Conservation (phyloP, 2,797 vertebrate species). For the Meriones psammophilus region DNA sequence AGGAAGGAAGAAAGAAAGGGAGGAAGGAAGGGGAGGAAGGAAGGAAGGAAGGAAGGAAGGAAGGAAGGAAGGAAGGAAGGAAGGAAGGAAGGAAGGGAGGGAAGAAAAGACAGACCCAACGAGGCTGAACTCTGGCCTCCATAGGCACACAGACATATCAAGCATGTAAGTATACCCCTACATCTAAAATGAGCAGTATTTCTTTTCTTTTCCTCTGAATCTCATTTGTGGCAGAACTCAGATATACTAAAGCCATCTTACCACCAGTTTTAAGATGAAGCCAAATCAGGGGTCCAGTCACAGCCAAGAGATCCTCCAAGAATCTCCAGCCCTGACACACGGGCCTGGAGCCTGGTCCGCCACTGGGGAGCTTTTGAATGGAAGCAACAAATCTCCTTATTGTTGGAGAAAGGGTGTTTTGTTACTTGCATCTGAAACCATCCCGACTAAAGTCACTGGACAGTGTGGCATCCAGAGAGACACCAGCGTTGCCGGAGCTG, state of each 20-base stretch:
- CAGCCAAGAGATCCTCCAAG: constrained; percentile 1
- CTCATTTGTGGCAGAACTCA: background rate
- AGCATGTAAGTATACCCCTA: background rate
- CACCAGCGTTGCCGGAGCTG: background rate
- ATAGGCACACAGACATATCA: background rate
- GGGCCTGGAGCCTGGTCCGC: background rate
- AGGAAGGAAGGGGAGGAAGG: too few species aligned
- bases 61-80: background rate
- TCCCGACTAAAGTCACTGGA: background rate
- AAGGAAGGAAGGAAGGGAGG: too few species aligned
- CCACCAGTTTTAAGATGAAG: constrained; percentile 19
- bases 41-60: too few species aligned
- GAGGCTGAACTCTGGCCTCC: background rate
- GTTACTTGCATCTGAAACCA: constrained; percentile 67
- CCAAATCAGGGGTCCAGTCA: background rate
- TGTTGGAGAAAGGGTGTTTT: constrained; percentile 54
- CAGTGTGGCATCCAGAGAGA: background rate
- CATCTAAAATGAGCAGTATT: background rate
- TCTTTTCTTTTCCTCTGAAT: background rate
- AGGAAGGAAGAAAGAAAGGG: too few species aligned
- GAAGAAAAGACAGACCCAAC: background rate
- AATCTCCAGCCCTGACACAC: background rate
- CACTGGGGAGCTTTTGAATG: constrained; percentile 51
- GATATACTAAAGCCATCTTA: background rate
- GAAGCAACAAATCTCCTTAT: constrained; percentile 69